Base-by-base conservation (phyloP, 2,797 vertebrate genomes). In the Microchirus variegatus region DNA sequence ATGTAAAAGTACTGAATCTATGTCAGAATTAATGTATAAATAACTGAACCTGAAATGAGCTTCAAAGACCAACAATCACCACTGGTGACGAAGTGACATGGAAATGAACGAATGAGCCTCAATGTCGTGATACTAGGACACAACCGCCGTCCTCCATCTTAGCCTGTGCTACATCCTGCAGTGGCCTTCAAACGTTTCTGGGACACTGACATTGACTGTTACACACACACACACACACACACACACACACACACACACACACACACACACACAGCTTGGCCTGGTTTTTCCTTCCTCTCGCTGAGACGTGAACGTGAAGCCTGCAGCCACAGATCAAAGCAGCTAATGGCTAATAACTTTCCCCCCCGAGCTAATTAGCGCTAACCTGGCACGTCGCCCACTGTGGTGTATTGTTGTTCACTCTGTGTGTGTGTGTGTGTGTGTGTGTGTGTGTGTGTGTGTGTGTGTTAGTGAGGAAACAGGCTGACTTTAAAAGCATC, bases 281-380 rank as follows among this genome's bases (percentile, higher is more conserved):
- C 84, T 84, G 12, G 13, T 82, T 88, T 81, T 19, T 19, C 63
- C 41, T 14, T 14, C 41, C 5, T 14, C 41, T 14, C 1, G 19
- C 52, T 17, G 46, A 51, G 60, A 17, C 59, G 59, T 74, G 61
- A 65, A 69, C 11, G 11, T 35, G 17, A 31, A 46, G 59, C 53
- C 67, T 46, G 63, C 26, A 78, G 70, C 68, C 70, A 13, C 50
- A 66, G 60, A 72, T 83, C 69, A 79, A 63, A 78, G 72, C 9
- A 41, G 18, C 73, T 84, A 63, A 78, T 69, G 68, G 63, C 55
- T 72, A 22, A 76, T 48, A 44, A 37, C 66, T 66, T 31, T 69
- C 48, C 63, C 57, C 3, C 31, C 2, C 19, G 19, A 67, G 64
- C 60, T 78, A 59, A 75, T 64, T 43, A 43, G 9, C 52, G 44